phyloP scores from a whole-genome alignment of 1,140 invertebrate genomes.

The Trachymyrmex cornetzi region DNA sequence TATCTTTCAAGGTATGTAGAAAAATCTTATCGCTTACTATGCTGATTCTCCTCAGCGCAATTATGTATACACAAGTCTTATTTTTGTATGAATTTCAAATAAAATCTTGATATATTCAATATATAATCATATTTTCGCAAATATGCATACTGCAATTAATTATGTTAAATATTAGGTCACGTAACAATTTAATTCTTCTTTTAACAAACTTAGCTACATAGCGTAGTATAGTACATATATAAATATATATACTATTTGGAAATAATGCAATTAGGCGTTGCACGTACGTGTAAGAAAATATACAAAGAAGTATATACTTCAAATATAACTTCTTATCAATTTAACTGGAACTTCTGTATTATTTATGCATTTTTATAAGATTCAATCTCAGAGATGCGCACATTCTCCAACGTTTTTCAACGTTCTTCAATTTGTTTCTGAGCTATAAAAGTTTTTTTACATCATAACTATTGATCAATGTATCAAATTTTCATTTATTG shows the following conservation, averaged over 20 bases:
- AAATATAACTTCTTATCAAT: conserved; percentile 6
- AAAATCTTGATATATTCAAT: conserved; percentile 28
- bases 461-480: not conserved
- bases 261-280: conserved; percentile 38
- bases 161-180: conserved; percentile 52
- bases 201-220: not conserved
- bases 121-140: conserved; percentile 13
- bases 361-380: not conserved
- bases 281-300: conserved; percentile 1
- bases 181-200: conserved; percentile 1
- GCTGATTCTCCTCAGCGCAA: conserved; percentile 1
- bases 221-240: not conserved
- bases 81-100: conserved; percentile 5
- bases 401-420: not conserved
- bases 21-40: conserved; percentile 33
- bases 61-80: conserved; percentile 4
- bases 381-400: not conserved
- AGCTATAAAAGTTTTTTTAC: conserved; percentile 23
- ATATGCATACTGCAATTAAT: not conserved
- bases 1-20: conserved; percentile 14
- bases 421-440: not conserved
- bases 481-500: not conserved
- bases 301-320: conserved; percentile 1
- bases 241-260: not conserved
- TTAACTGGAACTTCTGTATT: not conserved